A percentile compares a stretch with the other conserved stretches of the same genome.
phyloP scores from a whole-genome alignment of 2,113 vertebrate species.

The Spheniscus mendiculus region DNA sequence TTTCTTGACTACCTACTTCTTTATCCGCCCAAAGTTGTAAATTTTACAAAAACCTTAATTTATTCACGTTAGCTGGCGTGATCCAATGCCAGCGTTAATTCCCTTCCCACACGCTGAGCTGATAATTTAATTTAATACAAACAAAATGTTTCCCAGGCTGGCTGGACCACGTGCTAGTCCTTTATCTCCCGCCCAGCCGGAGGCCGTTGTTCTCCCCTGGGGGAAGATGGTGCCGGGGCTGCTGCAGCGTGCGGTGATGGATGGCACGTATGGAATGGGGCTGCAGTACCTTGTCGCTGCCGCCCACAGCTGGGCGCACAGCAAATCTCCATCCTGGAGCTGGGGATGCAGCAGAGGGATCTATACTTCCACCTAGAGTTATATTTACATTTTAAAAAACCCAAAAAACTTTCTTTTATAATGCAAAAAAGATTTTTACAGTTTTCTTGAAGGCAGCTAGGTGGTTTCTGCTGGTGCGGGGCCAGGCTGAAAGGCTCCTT shows the following conservation, averaged over 20 bases:
- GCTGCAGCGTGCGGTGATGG: constrained; percentile 9
- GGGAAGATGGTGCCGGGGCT: not conserved
- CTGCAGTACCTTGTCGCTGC: constrained; percentile 49
- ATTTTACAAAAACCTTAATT: not conserved
- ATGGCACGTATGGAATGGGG: constrained; percentile 63
- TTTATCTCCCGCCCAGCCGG: not conserved
- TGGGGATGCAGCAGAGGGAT: not conserved
- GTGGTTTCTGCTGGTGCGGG: not conserved
- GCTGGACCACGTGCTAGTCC: not conserved
- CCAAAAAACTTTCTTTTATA: not conserved
- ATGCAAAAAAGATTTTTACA: not conserved
- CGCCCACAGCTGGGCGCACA: not conserved
- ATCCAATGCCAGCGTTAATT: not conserved
- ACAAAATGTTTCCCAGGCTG: not conserved
- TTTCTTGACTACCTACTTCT: accelerated
- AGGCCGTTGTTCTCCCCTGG: not conserved
- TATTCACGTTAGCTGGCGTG: not conserved
- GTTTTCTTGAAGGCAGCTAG: not conserved
- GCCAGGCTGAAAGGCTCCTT: not conserved
- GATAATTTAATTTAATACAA: not conserved
- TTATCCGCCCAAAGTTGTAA: not conserved
- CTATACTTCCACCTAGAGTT: not conserved
- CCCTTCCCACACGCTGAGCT: not conserved
- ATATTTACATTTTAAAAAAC: not conserved
- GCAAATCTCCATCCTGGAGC: not conserved